phyloP scores from a whole-genome alignment of 2,113 vertebrate species.

The Thamnaconus septentrionalis region DNA sequence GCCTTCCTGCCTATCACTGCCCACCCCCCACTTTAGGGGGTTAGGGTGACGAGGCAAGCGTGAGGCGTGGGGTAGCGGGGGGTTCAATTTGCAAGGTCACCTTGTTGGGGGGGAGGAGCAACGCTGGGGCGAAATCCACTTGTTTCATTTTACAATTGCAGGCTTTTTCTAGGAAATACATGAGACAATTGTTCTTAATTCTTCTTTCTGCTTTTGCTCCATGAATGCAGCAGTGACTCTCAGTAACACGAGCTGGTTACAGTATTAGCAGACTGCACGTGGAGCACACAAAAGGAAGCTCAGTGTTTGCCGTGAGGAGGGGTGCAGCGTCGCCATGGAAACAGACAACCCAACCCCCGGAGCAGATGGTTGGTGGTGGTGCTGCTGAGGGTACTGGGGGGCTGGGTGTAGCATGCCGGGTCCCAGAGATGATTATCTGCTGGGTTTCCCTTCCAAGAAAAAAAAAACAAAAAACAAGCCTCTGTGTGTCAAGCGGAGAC shows the following conservation, averaged over 20 bases:
- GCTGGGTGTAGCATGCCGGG: slow-evolving; percentile 53
- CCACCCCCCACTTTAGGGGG: slow-evolving; percentile 4
- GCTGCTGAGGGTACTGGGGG: slow-evolving; percentile 56
- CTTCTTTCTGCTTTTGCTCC: no score
- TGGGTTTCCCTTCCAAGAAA: slow-evolving; percentile 14
- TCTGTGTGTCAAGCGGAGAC: slow-evolving; percentile 13
- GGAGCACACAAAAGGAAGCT: slow-evolving; percentile 63
- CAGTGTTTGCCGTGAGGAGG: slow-evolving; percentile 51
- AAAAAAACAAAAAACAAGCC: slow-evolving; percentile 12
- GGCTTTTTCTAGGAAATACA: no score
- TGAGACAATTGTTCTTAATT: no score
- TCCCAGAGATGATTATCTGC: slow-evolving; percentile 54
- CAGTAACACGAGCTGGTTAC: slow-evolving; percentile 23
- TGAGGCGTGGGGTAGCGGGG: slow-evolving; percentile 7
- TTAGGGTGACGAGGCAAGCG: slow-evolving; percentile 37
- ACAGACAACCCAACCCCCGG: slow-evolving; percentile 66
- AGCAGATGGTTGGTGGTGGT: slow-evolving; percentile 57
- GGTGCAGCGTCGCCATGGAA: slow-evolving; percentile 61
- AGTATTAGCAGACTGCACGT: slow-evolving; percentile 50
- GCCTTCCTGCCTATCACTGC: slow-evolving; percentile 10
- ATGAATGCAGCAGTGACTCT: slow-evolving; percentile 17
- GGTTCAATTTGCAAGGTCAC: slow-evolving; percentile 59
- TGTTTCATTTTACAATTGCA: no score
- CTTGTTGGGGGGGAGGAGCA: slow-evolving; percentile 54
- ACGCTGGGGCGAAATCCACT: neutral